phyloP scores from a whole-genome alignment of 2,113 vertebrate genomes.

The Pao palembangensis region DNA sequence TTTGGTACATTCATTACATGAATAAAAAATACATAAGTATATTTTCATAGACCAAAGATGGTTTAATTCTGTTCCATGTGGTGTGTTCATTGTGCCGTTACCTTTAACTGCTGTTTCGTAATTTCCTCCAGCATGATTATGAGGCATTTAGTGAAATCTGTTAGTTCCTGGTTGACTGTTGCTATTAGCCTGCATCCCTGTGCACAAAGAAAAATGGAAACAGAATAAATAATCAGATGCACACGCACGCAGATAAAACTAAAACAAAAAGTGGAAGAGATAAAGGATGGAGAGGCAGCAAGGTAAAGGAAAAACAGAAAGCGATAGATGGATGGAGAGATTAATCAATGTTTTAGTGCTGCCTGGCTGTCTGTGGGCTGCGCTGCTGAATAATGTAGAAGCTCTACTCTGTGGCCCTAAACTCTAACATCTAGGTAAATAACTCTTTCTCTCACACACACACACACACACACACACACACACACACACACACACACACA shows the following conservation, averaged over 20 bases:
- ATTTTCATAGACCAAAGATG: too few relatives aligned
- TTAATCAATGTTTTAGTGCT: slow-evolving; percentile 59
- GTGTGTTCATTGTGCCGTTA: slow-evolving; percentile 31
- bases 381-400: slow-evolving; percentile 68
- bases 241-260: slow-evolving; percentile 28
- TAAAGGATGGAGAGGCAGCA: slow-evolving; percentile 39
- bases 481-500: not conserved
- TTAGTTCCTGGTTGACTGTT: slow-evolving; percentile 75
- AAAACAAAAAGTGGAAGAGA: slow-evolving; percentile 32
- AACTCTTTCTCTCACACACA: slow-evolving; percentile 36
- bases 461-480: slow-evolving; percentile 17
- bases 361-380: slow-evolving; percentile 48
- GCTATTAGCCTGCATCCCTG: slow-evolving; percentile 74
- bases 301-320: slow-evolving; percentile 27
- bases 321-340: slow-evolving; percentile 42
- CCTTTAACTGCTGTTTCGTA: slow-evolving; percentile 57
- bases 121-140: slow-evolving; percentile 73
- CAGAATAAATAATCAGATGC: slow-evolving; percentile 36
- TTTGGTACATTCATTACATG: too few relatives aligned
- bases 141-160: slow-evolving; percentile 79
- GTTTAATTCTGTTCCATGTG: not conserved
- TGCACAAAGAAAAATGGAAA: not conserved
- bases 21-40: too few relatives aligned
- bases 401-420: slow-evolving; percentile 62
- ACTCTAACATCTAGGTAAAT: slow-evolving; percentile 62